Percentiles rank a stretch among this genome's conserved stretches.
Evolutionary conservation across 2,113 vertebrate genomes (phyloP).

Genomic region (Neolamprologus devosi): DNA sequence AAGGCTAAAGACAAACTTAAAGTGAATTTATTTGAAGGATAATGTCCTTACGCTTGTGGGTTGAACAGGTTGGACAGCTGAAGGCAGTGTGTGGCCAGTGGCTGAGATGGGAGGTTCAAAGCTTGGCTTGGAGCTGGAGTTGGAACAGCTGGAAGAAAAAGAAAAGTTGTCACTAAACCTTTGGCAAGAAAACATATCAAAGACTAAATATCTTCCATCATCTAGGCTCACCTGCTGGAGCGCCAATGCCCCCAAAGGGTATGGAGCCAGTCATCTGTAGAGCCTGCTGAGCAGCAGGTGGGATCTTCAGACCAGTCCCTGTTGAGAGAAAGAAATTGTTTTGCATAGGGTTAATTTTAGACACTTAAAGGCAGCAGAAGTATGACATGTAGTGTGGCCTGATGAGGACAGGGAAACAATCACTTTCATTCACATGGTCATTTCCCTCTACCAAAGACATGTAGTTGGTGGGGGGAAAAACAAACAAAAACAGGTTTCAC

Average conservation of each 20-base stretch:
- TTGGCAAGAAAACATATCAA: not conserved
- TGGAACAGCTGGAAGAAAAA: constrained; percentile 23
- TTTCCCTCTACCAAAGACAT: not conserved
- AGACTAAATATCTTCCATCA: not conserved
- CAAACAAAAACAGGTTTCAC: not conserved
- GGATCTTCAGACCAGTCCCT: constrained; percentile 97
- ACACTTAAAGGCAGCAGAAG: not conserved
- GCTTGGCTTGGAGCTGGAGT: constrained; percentile 62
- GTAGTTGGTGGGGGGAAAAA: not conserved
- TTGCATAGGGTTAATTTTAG: not conserved
- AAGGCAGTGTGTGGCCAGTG: constrained; percentile 95
- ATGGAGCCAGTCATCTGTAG: constrained; percentile 94
- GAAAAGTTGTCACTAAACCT: not conserved
- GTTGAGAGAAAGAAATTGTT: not conserved
- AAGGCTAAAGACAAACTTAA: not conserved
- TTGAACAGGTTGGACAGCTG: constrained; percentile 99
- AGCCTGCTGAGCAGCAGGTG: constrained; percentile 93
- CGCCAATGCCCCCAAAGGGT: constrained; percentile 85
- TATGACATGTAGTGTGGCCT: not conserved
- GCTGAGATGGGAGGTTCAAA: constrained; percentile 81
- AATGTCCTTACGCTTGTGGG: constrained; percentile 85
- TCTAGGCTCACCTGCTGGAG: constrained; percentile 30
- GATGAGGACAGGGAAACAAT: not conserved
- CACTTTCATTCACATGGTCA: not conserved
- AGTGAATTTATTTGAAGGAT: not conserved